Base-by-base conservation (phyloP, 2,113 vertebrate species). In the Eptesicus fuscus region DNA sequence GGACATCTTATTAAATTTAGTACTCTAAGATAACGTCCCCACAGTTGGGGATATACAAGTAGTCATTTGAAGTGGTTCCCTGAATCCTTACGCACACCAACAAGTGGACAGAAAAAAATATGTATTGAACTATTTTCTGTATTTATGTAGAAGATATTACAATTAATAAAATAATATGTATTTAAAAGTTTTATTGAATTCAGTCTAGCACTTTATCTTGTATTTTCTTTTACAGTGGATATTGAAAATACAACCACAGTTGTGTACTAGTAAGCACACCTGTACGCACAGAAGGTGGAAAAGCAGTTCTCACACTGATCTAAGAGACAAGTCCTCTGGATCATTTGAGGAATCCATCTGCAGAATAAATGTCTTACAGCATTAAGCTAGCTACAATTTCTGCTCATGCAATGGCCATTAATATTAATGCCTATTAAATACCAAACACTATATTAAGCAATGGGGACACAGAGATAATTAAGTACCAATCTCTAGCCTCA, bases 1-100 rank as follows among this genome's bases (percentile, higher is more conserved):
- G 17, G 49, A 30, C 28, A 90, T 91, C 85, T 87, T 89, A 79
- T 92, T 89, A 74, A 94, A 93, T 84, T 25, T 37, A 95, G 65
- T 59, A 90, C 61, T 76, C 56, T 90, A 83, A 70, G 23, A 47
- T 47, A 83, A 76, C 30, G 7, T 76, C 35, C 32, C 14, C 61
- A 25, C 47, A 91, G 47, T 79, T 9, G 18, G 59, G 4, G 14
- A 63, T 49, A n/a, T 0, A 35, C 9, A 91, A 82, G n/a, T 49
- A 73, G 71, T 53, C 20, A 93, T 32, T 44, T 70, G 37, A 82
- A 42, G 25, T 53, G 16, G 9, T 30, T 71, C 25, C 49, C 53
- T 69, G 6, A 85, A 47, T 82, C 13, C 77, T 47, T 65, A 76
- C 0, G 18, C 28, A 94, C 18, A 93, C 4, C 14, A 77, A 47